These are phyloP conservation scores for Eurystomus glaucurus DNA, from an alignment of 2,797 vertebrate species.

Conservation along the genomic window DNA sequence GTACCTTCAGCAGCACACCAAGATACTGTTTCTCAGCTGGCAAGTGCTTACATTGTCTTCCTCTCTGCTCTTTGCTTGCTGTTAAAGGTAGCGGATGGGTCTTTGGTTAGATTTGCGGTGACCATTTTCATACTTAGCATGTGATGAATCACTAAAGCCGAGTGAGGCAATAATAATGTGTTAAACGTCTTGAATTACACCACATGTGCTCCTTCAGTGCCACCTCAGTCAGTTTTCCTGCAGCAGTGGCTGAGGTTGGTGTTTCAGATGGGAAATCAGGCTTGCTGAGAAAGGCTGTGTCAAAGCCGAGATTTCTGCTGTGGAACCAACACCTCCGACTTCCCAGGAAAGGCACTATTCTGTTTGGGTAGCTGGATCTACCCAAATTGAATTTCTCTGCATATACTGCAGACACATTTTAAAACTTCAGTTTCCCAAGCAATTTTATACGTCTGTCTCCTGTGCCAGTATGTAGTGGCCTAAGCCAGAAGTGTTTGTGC, in stretches of 20 bases:
- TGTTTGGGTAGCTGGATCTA: not conserved
- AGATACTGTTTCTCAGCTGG: not conserved
- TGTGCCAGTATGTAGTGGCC: not conserved
- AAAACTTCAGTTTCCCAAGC: not conserved
- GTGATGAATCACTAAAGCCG: not conserved
- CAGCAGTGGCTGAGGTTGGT: accelerated
- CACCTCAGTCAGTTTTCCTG: not conserved
- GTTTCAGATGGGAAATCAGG: not conserved
- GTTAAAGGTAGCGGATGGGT: not conserved
- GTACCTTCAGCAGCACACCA: not conserved
- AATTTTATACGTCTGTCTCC: not conserved
- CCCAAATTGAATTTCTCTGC: not conserved
- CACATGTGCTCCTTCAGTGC: not conserved
- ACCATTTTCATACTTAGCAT: not conserved
- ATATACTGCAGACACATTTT: not conserved
- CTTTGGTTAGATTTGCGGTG: not conserved
- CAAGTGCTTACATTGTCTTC: not conserved
- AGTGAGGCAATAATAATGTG: not conserved
- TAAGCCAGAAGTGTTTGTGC: not conserved
- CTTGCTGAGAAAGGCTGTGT: not conserved
- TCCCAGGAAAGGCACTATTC: not conserved
- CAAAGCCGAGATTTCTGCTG: not conserved
- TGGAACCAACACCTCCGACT: not conserved
- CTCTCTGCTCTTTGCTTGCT: not conserved
- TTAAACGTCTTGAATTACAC: not conserved